Base-by-base conservation (phyloP, 1,140 invertebrate genomes). In the Drosophila bifasciata region DNA sequence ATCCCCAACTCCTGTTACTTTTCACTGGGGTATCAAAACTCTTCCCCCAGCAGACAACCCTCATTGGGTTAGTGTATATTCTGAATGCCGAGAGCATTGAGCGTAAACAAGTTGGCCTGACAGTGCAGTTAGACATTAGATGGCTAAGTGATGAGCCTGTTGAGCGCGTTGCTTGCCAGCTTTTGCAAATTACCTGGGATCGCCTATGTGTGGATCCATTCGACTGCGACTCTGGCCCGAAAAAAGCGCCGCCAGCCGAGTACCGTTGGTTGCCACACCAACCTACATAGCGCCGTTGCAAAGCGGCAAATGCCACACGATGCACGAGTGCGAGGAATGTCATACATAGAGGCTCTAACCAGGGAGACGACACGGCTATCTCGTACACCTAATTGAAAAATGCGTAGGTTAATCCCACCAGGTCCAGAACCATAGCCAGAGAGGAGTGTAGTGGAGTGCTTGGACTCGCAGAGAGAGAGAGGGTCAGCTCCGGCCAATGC, bases 201-300 rank as follows among this genome's bases (percentile, higher is more conserved):
- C 44, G 41, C 49, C 43, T 36, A n/a, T n/a, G n/a, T n/a, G 59
- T 70, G n/a, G 57, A 45, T 49, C 40, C 44, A 21, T 28, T 32
- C 32, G 25, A 36, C 32, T 36, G 23, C 13, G 28, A 36, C 28
- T 32, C 17, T 64, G 71, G 46, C 52, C 52, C 50, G 62, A 68
- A 68, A 68, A 68, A 43, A 68, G 45, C 6, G 64, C 64, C 64
- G 49, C 64, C 50, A 66, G 64, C 40, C 36, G 50, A 41, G 73
- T 86, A 81, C 81, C 81, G 81, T 86, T 86, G 83, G 21, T 86
- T 86, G 81, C 83, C 81, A 88, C 81, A 86, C 78, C 81, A 86
- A 86, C 81, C 81, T 81, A 86, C 69, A 81, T 78, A 74, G 46
- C 23, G 46, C 23, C 46, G 71, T 73, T 52, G 59, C 43, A 70